These are phyloP conservation scores for Hyles lineata DNA, from an alignment of 2,888 invertebrate genomes.

Conservation along the genomic window DNA sequence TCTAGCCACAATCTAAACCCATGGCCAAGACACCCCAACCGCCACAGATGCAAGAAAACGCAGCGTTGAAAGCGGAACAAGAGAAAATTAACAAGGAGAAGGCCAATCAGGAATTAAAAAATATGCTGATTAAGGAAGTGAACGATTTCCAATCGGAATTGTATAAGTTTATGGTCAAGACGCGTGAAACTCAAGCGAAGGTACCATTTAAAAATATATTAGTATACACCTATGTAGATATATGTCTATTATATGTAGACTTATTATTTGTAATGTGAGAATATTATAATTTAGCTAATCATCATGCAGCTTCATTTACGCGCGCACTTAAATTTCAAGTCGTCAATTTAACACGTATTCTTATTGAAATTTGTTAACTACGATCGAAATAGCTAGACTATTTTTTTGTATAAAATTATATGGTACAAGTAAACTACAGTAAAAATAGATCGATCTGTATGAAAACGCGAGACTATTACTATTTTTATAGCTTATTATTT, in stretches of 20 bases:
- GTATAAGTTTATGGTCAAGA: slow-evolving; percentile 84
- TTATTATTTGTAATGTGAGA: not conserved
- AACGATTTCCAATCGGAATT: slow-evolving; percentile 87
- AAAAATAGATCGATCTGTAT: no score
- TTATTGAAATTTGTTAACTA: no score
- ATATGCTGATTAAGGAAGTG: slow-evolving; percentile 87
- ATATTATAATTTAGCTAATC: no score
- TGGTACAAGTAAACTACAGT: no score
- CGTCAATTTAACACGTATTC: no score
- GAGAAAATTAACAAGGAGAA: slow-evolving; percentile 66
- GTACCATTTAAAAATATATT: slow-evolving; percentile 51
- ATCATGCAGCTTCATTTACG: no score
- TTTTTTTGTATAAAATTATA: no score
- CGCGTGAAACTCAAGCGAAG: slow-evolving; percentile 78
- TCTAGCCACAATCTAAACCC: slow-evolving; percentile 48
- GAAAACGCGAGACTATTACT: no score
- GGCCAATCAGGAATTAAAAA: slow-evolving; percentile 78
- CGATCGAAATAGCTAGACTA: no score
- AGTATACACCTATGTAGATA: not conserved
- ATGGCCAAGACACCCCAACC: slow-evolving; percentile 34
- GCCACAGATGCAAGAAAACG: slow-evolving; percentile 53
- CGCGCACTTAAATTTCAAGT: no score
- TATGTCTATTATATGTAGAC: no score
- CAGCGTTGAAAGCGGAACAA: slow-evolving; percentile 70
- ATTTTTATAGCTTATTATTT: no score